Evolutionary conservation across 2,797 vertebrate species (phyloP).

Genomic region (Telmatherina bonti): DNA sequence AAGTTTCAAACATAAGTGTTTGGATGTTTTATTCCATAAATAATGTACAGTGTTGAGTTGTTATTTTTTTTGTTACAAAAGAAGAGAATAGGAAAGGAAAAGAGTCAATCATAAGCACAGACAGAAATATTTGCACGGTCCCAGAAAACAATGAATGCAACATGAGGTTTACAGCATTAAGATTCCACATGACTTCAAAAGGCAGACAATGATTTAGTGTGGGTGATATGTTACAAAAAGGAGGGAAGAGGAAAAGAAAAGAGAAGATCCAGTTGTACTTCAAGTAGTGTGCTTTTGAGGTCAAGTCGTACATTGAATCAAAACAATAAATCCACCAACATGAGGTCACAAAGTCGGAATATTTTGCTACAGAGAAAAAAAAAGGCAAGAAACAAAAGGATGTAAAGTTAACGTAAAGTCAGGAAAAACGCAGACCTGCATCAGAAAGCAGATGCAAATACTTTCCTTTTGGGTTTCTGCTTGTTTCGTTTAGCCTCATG

Average conservation of each 20-base stretch:
- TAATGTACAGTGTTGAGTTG: conserved; percentile 76
- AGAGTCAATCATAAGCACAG: conserved; percentile 69
- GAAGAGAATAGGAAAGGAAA: conserved; percentile 65
- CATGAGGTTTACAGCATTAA: conserved; percentile 70
- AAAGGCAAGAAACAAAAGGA: conserved; percentile 61
- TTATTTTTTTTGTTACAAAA: conserved; percentile 68
- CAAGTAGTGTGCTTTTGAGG: conserved; percentile 74
- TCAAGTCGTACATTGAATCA: conserved; percentile 72
- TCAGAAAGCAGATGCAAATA: conserved; percentile 65
- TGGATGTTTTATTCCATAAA: conserved; percentile 85
- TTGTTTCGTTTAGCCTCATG: not conserved
- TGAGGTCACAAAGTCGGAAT: conserved; percentile 72
- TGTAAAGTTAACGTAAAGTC: conserved; percentile 43
- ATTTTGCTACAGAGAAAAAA: conserved; percentile 75
- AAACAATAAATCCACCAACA: conserved; percentile 67
- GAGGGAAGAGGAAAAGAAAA: conserved; percentile 14
- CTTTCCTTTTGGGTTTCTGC: not conserved
- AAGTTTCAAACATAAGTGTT: conserved; percentile 81
- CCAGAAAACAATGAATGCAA: conserved; percentile 76
- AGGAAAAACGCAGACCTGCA: conserved; percentile 58
- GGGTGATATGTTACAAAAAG: conserved; percentile 71
- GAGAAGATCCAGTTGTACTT: conserved; percentile 64
- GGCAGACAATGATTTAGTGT: conserved; percentile 75
- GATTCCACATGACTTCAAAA: conserved; percentile 73
- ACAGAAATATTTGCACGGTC: conserved; percentile 77